phyloP scores from a whole-genome alignment of 2,888 invertebrate species.

The Silvanus unidentatus region DNA sequence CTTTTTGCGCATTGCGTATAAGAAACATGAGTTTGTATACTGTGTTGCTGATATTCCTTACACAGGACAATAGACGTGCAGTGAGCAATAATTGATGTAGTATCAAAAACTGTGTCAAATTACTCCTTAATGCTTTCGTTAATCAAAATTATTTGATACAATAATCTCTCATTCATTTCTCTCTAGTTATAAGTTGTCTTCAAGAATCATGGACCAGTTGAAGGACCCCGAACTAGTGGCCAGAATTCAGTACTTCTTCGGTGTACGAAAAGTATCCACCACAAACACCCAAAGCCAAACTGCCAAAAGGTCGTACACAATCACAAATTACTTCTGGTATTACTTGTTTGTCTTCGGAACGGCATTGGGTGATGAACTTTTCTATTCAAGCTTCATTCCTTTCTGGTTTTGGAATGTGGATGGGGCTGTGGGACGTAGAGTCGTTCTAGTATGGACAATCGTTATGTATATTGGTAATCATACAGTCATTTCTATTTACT shows the following conservation, averaged over 20 bases:
- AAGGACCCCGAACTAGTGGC: conserved; percentile 72
- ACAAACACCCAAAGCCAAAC: no score
- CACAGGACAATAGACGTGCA: no score
- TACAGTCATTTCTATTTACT: conserved; percentile 1
- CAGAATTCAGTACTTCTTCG: conserved; percentile 73
- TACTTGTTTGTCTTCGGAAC: conserved; percentile 81
- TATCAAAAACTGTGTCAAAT: no score
- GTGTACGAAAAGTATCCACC: conserved; percentile 51
- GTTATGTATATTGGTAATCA: conserved; percentile 79
- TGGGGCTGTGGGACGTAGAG: conserved; percentile 75
- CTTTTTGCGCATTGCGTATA: no score
- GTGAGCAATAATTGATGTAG: no score
- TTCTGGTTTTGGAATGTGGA: conserved; percentile 95
- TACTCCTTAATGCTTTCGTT: no score
- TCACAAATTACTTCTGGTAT: conserved; percentile 75
- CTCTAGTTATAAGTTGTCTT: no score
- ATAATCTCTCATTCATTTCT: no score
- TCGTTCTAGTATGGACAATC: conserved; percentile 75
- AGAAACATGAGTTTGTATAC: no score
- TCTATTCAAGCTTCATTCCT: conserved; percentile 86
- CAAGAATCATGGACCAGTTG: conserved; percentile 54
- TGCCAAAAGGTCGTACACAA: conserved; percentile 43
- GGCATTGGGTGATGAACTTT: conserved; percentile 82
- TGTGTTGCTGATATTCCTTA: no score
- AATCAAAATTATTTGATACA: no score